Evolutionary conservation across 2,888 invertebrate species (phyloP).

Genomic region (Chrysolina americana): DNA sequence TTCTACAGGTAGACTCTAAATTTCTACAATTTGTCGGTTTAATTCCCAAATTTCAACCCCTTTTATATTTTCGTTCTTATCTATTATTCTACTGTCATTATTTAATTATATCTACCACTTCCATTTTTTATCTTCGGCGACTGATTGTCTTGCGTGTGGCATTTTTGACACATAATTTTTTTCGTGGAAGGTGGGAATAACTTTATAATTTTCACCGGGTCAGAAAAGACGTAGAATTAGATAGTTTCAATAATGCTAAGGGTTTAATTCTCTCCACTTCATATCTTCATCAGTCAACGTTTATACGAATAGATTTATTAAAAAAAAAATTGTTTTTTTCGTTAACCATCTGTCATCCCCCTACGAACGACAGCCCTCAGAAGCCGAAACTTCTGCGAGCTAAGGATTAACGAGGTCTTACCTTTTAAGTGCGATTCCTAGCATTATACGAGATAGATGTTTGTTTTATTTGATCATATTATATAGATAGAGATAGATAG

Average conservation of each 20-base stretch:
- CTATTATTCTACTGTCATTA: constrained; percentile 31
- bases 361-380: too few relatives aligned
- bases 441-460: too few relatives aligned
- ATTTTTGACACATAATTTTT: neutral
- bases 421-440: too few relatives aligned
- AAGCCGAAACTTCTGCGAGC: too few relatives aligned
- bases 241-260: neutral
- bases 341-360: too few relatives aligned
- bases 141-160: constrained; percentile 16
- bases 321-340: too few relatives aligned
- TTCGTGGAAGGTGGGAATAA: neutral
- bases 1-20: constrained; percentile 29
- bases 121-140: neutral
- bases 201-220: neutral
- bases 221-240: neutral
- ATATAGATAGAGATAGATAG: too few relatives aligned
- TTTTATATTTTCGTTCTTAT: constrained; percentile 10
- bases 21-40: constrained; percentile 39
- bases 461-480: too few relatives aligned
- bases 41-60: constrained; percentile 32
- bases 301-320: too few relatives aligned
- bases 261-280: too few relatives aligned
- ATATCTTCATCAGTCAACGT: too few relatives aligned
- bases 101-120: constrained; percentile 22
- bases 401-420: too few relatives aligned